These are phyloP conservation scores for Andrena flavipes DNA, from an alignment of 2,888 invertebrate genomes.

Conservation along the genomic window DNA sequence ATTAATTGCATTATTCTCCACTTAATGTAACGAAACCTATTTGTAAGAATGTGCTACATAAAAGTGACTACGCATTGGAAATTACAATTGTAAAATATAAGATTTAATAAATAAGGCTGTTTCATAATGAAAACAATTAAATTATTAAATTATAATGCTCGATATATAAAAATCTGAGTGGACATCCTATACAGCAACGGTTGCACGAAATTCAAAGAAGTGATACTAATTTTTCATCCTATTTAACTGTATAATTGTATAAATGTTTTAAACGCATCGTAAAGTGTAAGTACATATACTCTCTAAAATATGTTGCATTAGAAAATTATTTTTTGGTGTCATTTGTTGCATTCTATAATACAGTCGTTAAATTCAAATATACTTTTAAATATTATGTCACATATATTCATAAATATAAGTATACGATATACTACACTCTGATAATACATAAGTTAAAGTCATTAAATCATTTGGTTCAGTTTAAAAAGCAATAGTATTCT, in stretches of 20 bases:
- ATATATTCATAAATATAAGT: conserved; percentile 43
- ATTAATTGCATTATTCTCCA: conserved; percentile 34
- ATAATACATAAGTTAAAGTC: conserved; percentile 18
- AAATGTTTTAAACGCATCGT: conserved; percentile 7
- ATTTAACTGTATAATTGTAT: conserved; percentile 3
- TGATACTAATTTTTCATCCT: background rate
- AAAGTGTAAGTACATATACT: conserved; percentile 4
- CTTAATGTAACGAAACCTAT: conserved; percentile 16
- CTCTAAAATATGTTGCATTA: conserved; percentile 32
- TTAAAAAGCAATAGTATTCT: conserved; percentile 49
- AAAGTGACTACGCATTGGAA: conserved; percentile 10
- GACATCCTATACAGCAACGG: background rate
- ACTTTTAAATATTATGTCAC: conserved; percentile 32
- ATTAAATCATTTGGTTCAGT: conserved; percentile 38
- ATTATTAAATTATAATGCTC: conserved; percentile 16
- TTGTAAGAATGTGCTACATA: conserved; percentile 15
- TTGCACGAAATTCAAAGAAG: conserved; percentile 5
- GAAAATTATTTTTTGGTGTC: conserved; percentile 42
- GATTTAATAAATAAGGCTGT: conserved; percentile 14
- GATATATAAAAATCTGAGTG: conserved; percentile 14
- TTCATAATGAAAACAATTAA: conserved; percentile 11
- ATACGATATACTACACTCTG: conserved; percentile 21
- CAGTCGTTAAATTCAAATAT: conserved; percentile 23
- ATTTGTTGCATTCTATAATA: conserved; percentile 9
- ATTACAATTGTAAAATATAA: conserved; percentile 14